Percentiles rank a stretch among this genome's conserved stretches.
These are phyloP conservation scores for Babylonia areolata DNA, from an alignment of 1,140 invertebrate species.

Conservation along the genomic window DNA sequence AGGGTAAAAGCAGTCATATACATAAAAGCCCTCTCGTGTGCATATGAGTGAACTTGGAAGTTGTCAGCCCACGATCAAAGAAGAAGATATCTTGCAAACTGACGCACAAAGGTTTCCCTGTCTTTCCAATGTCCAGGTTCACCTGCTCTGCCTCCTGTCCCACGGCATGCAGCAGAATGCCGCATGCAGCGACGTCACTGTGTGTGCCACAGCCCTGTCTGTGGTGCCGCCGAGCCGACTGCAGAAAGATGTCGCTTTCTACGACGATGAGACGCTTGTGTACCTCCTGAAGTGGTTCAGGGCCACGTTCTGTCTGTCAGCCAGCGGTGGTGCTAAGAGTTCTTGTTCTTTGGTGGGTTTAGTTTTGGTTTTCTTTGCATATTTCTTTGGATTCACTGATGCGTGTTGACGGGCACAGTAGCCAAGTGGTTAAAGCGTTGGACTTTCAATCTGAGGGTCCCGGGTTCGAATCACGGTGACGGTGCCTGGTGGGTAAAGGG, in stretches of 20 bases:
- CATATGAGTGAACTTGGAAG: no score
- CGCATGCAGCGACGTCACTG: conserved; percentile 81
- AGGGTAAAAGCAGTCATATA: no score
- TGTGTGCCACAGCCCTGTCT: conserved; percentile 84
- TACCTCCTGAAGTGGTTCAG: conserved; percentile 49
- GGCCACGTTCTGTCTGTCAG: background rate
- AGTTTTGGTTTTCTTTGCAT: no score
- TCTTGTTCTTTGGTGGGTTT: background rate
- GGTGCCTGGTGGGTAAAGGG: no score
- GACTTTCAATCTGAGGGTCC: no score
- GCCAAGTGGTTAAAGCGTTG: no score
- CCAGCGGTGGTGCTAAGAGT: background rate
- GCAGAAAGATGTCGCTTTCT: background rate
- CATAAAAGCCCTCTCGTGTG: no score
- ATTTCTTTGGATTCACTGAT: no score
- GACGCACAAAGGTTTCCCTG: background rate
- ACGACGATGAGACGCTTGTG: conserved; percentile 9
- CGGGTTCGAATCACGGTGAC: no score
- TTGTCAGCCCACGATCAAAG: no score
- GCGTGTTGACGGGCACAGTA: no score
- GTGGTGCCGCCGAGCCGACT: conserved; percentile 80
- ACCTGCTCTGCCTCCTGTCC: conserved; percentile 87
- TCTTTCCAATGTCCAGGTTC: conserved; percentile 65
- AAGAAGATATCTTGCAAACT: no score
- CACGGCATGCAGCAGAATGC: conserved; percentile 88